Evolutionary conservation across 2,888 invertebrate species (phyloP).

Genomic region (Philereme transversata): DNA sequence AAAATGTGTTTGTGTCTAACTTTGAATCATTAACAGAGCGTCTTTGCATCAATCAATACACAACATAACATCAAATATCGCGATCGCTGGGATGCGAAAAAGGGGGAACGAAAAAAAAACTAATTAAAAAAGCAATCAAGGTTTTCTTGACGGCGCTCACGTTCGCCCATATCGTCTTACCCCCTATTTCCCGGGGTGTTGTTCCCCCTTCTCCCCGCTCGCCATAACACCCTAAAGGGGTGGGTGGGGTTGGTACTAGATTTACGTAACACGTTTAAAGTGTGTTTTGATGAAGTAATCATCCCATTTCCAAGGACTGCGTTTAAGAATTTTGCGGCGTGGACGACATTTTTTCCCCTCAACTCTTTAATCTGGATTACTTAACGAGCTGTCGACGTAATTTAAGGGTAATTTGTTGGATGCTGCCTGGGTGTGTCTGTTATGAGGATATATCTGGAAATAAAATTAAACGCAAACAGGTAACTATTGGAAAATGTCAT

Average conservation of each 20-base stretch:
- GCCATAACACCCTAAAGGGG: slow-evolving; percentile 64
- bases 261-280: slow-evolving; percentile 85
- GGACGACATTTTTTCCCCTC: slow-evolving; percentile 63
- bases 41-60: slow-evolving; percentile 53
- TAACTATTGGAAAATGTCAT: too few relatives aligned
- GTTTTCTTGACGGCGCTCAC: slow-evolving; percentile 85
- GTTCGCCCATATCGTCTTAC: slow-evolving; percentile 85
- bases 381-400: slow-evolving; percentile 75
- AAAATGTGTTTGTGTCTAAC: too few relatives aligned
- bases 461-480: too few relatives aligned
- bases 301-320: slow-evolving; percentile 82
- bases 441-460: too few relatives aligned
- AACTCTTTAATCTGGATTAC: slow-evolving; percentile 78
- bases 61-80: slow-evolving; percentile 67
- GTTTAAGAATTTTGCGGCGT: slow-evolving; percentile 82
- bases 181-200: slow-evolving; percentile 70
- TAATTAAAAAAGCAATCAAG: slow-evolving; percentile 85
- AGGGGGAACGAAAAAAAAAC: slow-evolving; percentile 80
- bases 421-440: neutral
- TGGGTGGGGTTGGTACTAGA: slow-evolving; percentile 75
- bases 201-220: slow-evolving; percentile 48
- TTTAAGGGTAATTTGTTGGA: slow-evolving; percentile 57
- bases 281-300: slow-evolving; percentile 85
- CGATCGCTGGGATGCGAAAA: slow-evolving; percentile 77
- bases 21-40: slow-evolving; percentile 44